These are phyloP conservation scores for Tubulanus polymorphus DNA, from an alignment of 2,888 invertebrate species.

Conservation along the genomic window DNA sequence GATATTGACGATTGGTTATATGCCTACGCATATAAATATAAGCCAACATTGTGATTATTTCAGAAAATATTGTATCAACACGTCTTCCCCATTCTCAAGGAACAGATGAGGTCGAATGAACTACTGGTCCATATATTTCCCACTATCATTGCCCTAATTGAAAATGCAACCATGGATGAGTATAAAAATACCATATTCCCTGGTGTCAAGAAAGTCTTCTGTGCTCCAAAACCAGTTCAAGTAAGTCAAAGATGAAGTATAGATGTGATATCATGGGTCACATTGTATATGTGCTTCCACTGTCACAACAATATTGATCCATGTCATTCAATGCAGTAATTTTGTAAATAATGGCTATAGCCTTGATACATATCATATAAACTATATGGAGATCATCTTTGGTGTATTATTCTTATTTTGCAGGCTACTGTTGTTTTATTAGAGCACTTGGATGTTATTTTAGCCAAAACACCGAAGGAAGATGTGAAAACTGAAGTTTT, in stretches of 20 bases:
- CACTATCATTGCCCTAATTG: conserved; percentile 36
- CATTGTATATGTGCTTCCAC: too few relatives aligned
- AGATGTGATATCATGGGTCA: too few relatives aligned
- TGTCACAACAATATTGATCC: too few relatives aligned
- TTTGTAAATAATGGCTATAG: neutral
- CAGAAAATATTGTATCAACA: conserved; percentile 96
- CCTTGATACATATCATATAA: neutral
- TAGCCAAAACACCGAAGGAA: conserved; percentile 79
- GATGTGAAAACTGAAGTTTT: conserved; percentile 77
- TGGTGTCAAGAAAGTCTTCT: conserved; percentile 56
- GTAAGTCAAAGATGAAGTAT: conserved; percentile 56
- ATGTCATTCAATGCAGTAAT: neutral
- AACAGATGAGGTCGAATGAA: conserved; percentile 80
- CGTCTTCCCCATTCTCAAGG: conserved; percentile 83
- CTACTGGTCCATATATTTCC: conserved; percentile 68
- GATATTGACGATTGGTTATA: too few relatives aligned
- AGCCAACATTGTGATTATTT: too few relatives aligned
- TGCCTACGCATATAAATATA: too few relatives aligned
- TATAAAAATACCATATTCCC: conserved; percentile 67
- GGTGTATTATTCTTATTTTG: too few relatives aligned
- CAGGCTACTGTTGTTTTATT: conserved; percentile 77
- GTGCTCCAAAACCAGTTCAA: conserved; percentile 61
- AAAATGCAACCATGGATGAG: conserved; percentile 35
- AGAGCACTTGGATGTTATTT: conserved; percentile 82
- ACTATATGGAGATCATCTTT: neutral